These are phyloP conservation scores for Drosophila barbarae DNA, from an alignment of 2,888 invertebrate genomes.

Conservation along the genomic window DNA sequence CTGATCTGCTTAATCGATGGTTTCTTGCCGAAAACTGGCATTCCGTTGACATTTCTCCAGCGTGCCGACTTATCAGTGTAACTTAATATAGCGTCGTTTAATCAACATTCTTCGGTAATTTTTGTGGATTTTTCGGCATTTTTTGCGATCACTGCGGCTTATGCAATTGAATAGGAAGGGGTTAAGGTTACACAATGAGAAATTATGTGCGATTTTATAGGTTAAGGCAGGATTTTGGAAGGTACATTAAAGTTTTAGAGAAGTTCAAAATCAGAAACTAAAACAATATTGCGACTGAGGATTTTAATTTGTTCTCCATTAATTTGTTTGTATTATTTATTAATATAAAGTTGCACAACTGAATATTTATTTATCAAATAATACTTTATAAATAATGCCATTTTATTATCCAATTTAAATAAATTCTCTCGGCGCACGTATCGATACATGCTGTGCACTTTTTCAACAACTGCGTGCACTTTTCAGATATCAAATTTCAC, in stretches of 20 bases:
- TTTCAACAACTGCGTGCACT: conserved; percentile 57
- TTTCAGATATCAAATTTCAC: conserved; percentile 58
- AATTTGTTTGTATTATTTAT: background rate
- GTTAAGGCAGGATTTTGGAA: background rate
- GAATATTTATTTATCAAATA: background rate
- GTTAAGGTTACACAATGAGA: background rate
- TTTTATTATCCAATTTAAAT: background rate
- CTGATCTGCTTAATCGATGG: conserved; percentile 34
- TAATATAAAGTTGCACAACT: background rate
- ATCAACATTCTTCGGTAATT: conserved; percentile 40
- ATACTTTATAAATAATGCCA: background rate
- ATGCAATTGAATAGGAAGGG: conserved; percentile 53
- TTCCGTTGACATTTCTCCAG: conserved; percentile 23
- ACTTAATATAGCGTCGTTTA: conserved; percentile 47
- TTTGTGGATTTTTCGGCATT: conserved; percentile 20
- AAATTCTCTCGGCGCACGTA: background rate
- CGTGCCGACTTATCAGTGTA: conserved; percentile 34
- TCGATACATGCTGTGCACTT: conserved; percentile 61
- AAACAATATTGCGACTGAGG: too few relatives aligned
- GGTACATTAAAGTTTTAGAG: background rate
- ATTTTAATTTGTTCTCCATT: background rate
- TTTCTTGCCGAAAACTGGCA: conserved; percentile 23
- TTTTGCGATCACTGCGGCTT: conserved; percentile 56
- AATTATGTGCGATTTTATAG: background rate
- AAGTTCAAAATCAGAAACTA: too few relatives aligned